Conservation (phyloP, 2,888 invertebrate species). For the Platycheirus rosarum region DNA sequence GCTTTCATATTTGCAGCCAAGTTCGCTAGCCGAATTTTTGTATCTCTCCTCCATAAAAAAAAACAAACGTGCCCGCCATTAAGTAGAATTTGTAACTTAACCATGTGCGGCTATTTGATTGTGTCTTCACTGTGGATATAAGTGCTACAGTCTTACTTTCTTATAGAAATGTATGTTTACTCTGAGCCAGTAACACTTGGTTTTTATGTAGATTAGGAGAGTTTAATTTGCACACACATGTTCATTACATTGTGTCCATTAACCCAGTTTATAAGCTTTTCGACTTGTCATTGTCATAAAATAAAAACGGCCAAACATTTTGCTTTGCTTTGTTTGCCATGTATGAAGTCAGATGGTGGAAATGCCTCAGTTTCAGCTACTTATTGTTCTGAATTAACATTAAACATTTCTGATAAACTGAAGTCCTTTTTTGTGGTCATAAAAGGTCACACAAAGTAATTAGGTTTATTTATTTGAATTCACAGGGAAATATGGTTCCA, state of each 20-base stretch:
- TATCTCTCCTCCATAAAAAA: too few relatives aligned
- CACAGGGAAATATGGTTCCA: slow-evolving; percentile 32
- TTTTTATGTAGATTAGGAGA: slow-evolving; percentile 19
- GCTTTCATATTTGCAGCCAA: too few relatives aligned
- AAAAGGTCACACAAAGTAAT: not conserved
- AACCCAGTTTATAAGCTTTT: slow-evolving; percentile 37
- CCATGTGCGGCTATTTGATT: too few relatives aligned
- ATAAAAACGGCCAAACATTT: slow-evolving; percentile 8
- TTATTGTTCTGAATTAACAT: not conserved
- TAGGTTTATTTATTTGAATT: slow-evolving; percentile 4
- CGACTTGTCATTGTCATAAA: slow-evolving; percentile 9
- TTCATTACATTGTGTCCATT: slow-evolving; percentile 21
- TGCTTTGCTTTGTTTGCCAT: slow-evolving; percentile 19
- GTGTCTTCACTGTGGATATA: too few relatives aligned
- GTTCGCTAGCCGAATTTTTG: too few relatives aligned
- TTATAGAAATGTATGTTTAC: too few relatives aligned
- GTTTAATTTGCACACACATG: not conserved
- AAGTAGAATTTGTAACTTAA: too few relatives aligned
- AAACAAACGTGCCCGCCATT: too few relatives aligned
- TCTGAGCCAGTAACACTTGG: slow-evolving; percentile 10
- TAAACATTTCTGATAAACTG: too few relatives aligned
- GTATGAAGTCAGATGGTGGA: not conserved
- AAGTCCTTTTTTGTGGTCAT: slow-evolving; percentile 1
- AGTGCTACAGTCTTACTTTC: too few relatives aligned
- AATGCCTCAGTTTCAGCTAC: not conserved